Conservation (phyloP, 2,888 invertebrate species). For the Dryobota labecula region DNA sequence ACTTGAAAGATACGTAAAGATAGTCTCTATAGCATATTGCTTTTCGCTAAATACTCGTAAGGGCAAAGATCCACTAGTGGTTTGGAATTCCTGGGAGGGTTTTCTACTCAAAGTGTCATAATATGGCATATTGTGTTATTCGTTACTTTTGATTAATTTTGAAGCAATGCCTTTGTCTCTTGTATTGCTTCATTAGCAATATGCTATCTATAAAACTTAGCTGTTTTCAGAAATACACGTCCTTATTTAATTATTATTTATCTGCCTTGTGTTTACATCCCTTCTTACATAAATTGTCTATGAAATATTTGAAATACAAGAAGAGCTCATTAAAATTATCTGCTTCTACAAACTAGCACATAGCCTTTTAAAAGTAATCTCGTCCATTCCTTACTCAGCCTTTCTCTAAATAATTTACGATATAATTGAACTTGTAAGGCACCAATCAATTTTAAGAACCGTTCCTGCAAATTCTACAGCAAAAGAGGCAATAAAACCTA, state of each 20-base stretch:
- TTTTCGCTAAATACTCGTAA: slow-evolving; percentile 4
- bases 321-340: no score
- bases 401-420: not conserved
- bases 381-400: not conserved
- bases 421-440: not conserved
- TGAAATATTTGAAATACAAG: not conserved
- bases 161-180: not conserved
- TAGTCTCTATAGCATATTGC: not conserved
- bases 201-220: not conserved
- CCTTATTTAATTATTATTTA: not conserved
- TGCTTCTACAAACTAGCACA: not conserved
- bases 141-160: not conserved
- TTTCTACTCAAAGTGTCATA: not conserved
- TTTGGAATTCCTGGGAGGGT: slow-evolving; percentile 16
- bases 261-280: not conserved
- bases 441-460: not conserved
- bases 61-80: slow-evolving; percentile 4
- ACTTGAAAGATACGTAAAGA: slow-evolving; percentile 5
- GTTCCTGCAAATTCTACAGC: not conserved
- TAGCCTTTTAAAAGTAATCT: not conserved
- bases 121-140: not conserved
- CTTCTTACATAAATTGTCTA: not conserved
- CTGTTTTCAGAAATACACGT: not conserved
- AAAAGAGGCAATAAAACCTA: slow-evolving; percentile 12
- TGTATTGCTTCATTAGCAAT: not conserved